phyloP scores from a whole-genome alignment of 2,888 invertebrate species.

The Cosmia trapezina region DNA sequence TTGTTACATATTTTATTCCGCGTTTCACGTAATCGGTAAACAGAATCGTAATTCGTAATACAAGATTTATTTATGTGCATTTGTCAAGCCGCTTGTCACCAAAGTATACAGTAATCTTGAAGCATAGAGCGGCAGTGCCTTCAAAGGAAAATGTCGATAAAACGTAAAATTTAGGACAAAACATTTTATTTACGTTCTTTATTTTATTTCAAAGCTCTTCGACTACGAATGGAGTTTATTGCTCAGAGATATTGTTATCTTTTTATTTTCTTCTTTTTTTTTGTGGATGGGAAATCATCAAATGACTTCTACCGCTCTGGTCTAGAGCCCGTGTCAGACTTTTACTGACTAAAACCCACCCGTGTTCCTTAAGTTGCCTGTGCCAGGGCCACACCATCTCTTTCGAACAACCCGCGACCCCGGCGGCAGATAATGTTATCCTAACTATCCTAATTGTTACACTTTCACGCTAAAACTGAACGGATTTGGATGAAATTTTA shows the following conservation, averaged over 20 bases:
- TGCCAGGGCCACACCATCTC: too few relatives aligned
- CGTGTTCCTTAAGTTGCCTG: too few relatives aligned
- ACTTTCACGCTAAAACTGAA: too few relatives aligned
- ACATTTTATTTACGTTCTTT: too few relatives aligned
- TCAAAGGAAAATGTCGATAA: background rate
- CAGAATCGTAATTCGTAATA: constrained; percentile 29
- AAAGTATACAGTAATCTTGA: background rate
- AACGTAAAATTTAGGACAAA: background rate
- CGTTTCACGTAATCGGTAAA: constrained; percentile 41
- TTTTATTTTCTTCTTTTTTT: too few relatives aligned
- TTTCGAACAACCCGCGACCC: too few relatives aligned
- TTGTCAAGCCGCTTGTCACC: constrained; percentile 19
- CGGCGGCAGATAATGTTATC: background rate
- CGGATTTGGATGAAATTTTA: too few relatives aligned
- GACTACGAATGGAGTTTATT: background rate
- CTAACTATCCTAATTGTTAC: too few relatives aligned
- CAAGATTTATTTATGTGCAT: constrained; percentile 36
- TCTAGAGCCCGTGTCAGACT: too few relatives aligned
- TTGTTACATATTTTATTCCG: constrained; percentile 50
- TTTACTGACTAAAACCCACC: too few relatives aligned
- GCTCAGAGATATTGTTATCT: background rate
- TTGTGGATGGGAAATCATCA: too few relatives aligned
- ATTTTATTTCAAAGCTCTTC: background rate
- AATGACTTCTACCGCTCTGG: too few relatives aligned
- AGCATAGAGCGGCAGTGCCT: background rate